These are phyloP conservation scores for Unio delphinus DNA, from an alignment of 2,888 invertebrate genomes.

Conservation along the genomic window DNA sequence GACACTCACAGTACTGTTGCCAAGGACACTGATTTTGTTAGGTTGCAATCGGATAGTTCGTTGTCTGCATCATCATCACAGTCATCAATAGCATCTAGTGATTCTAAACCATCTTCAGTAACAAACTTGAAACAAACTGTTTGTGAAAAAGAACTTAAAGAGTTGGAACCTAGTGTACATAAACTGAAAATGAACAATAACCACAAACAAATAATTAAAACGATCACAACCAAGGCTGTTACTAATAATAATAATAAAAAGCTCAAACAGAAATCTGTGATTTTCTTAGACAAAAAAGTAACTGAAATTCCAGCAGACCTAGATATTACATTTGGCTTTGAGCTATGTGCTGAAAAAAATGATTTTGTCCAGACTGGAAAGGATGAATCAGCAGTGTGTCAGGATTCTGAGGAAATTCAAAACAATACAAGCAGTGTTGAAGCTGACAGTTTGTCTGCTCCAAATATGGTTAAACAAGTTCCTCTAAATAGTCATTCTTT, in stretches of 20 bases:
- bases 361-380: constrained; percentile 4
- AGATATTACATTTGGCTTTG: constrained; percentile 63
- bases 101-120: too few species aligned
- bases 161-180: too few species aligned
- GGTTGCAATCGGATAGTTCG: too few species aligned
- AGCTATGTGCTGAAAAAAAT: constrained; percentile 29
- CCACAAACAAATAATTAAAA: too few species aligned
- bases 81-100: too few species aligned
- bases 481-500: constrained; percentile 10
- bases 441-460: constrained; percentile 7
- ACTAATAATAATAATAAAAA: constrained; percentile 14
- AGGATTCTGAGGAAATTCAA: constrained; percentile 7
- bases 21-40: too few species aligned
- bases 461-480: constrained; percentile 8
- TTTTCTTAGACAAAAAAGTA: constrained; percentile 60
- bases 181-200: too few species aligned
- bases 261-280: constrained; percentile 51
- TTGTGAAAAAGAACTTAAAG: too few species aligned
- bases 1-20: too few species aligned
- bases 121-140: too few species aligned
- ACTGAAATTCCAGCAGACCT: constrained; percentile 44
- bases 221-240: neutral
- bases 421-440: constrained; percentile 6
- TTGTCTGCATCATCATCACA: too few species aligned
- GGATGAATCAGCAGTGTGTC: constrained; percentile 6